Evolutionary conservation across 2,888 invertebrate species (phyloP), one percentile per base, ranked within the genome.

Genomic region (Noctua janthina): DNA sequence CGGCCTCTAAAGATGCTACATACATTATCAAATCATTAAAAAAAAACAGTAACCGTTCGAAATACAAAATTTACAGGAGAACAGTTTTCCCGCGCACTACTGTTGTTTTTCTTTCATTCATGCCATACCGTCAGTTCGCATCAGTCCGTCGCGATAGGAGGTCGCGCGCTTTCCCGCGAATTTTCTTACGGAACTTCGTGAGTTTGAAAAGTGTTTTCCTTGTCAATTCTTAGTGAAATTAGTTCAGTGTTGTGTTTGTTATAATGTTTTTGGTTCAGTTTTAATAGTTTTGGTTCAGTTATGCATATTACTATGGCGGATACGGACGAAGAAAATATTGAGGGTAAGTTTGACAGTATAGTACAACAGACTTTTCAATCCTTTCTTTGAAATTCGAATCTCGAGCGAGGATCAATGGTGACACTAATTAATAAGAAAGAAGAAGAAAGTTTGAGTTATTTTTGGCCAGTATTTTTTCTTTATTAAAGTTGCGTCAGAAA

Each of bases 291-390:
- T 87, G 81, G 79, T 91, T 90, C 59, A 86, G 87, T 88, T 90
- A 86, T 87, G 85, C 85, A 85, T 80, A 90, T 88, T 84, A 89
- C 87, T 79, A 94, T 95, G 93, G 86, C 91, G 39, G 94, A 94
- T 80, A 91, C 91, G 74, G 95, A 95, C n/a, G 94, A 94, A 76
- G 95, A 95, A 85, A 94, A 92, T 82, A 90, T 94, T 66, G 95
- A 95, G 91, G 95, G 95, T 95, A 87, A 76, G 90, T 66, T 69
- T 56, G 2, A 66, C 7, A 59, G 70, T 62, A 69, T 64, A 56
- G 11, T 72, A 49, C 35, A 66, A 39, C 13, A 11, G 1, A 70
- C 39, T 46, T 66, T 43, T 49, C 23, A 71, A 62, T 54, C 13
- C 23, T 77, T 76, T 68, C 43, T 82, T 86, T 68, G 64, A 71